Evolutionary conservation across 2,888 invertebrate genomes (phyloP).

Genomic region (Polydrusus cervinus): DNA sequence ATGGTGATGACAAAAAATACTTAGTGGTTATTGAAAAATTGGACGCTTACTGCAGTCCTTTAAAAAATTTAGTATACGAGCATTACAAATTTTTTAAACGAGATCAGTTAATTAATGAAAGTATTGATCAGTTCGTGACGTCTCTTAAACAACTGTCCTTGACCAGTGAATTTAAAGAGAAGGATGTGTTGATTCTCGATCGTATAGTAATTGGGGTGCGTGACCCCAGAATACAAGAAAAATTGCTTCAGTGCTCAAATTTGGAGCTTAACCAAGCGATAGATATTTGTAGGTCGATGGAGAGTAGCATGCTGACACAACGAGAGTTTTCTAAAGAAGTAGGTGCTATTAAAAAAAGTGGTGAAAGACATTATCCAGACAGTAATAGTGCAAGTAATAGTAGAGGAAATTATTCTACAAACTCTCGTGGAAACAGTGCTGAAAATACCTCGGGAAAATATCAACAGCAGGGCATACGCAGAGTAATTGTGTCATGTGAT

Average conservation of each 20-base stretch:
- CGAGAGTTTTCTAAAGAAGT: too few species aligned
- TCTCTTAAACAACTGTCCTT: constrained; percentile 50
- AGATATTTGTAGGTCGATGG: constrained; percentile 42
- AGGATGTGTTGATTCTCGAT: constrained; percentile 43
- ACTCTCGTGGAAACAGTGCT: too few species aligned
- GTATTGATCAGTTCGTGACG: too few species aligned
- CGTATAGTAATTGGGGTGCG: constrained; percentile 41
- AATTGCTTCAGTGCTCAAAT: constrained; percentile 21
- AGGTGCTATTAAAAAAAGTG: too few species aligned
- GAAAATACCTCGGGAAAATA: too few species aligned
- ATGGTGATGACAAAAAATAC: constrained; percentile 39
- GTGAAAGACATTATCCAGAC: too few species aligned
- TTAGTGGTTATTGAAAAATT: constrained; percentile 43
- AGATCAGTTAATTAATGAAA: too few species aligned
- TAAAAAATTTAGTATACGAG: constrained; percentile 55
- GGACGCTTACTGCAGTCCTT: constrained; percentile 53
- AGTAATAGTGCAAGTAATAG: too few species aligned
- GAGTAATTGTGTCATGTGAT: too few species aligned
- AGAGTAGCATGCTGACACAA: constrained; percentile 37
- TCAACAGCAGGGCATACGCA: too few species aligned
- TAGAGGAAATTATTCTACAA: too few species aligned
- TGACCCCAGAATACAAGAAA: constrained; percentile 34
- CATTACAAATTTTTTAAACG: too few species aligned
- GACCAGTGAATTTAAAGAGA: constrained; percentile 55
- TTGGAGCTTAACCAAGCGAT: constrained; percentile 34